Conservation (phyloP, 2,797 vertebrate genomes). For the Nasua narica region DNA sequence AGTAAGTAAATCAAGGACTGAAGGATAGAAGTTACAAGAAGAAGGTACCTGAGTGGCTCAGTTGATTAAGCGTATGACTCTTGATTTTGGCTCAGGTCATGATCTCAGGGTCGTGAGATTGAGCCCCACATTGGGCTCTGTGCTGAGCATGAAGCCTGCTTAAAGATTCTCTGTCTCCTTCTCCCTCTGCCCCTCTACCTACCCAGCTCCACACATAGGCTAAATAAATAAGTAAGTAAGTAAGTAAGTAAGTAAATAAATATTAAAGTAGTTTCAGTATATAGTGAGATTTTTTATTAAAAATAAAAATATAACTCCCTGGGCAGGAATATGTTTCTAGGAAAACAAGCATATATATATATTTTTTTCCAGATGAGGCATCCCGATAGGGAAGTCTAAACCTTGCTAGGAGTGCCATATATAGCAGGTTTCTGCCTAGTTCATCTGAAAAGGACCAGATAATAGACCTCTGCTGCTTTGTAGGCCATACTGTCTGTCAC, state of each 20-base stretch:
- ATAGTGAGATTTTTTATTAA: background rate
- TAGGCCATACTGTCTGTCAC: background rate
- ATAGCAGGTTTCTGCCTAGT: background rate
- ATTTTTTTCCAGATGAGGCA: background rate
- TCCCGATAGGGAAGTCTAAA: background rate
- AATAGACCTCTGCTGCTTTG: background rate
- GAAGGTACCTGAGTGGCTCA: background rate
- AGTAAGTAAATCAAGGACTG: background rate
- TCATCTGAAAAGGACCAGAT: background rate
- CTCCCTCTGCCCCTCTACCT: background rate
- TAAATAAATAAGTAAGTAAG: background rate
- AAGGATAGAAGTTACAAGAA: background rate
- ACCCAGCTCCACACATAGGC: background rate
- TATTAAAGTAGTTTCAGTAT: background rate
- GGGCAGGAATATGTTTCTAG: background rate
- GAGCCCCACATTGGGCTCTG: background rate
- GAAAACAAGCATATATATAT: background rate
- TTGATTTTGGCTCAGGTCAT: background rate
- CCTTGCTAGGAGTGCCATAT: too few species aligned
- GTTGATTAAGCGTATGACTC: background rate
- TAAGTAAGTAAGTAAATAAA: background rate
- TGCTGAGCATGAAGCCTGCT: background rate
- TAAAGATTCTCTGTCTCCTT: background rate
- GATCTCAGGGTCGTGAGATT: background rate
- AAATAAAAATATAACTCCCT: background rate